Percentiles rank a stretch among this genome's conserved stretches.
Evolutionary conservation across 2,113 vertebrate species (phyloP).

Genomic region (Proterorhinus semilunaris): DNA sequence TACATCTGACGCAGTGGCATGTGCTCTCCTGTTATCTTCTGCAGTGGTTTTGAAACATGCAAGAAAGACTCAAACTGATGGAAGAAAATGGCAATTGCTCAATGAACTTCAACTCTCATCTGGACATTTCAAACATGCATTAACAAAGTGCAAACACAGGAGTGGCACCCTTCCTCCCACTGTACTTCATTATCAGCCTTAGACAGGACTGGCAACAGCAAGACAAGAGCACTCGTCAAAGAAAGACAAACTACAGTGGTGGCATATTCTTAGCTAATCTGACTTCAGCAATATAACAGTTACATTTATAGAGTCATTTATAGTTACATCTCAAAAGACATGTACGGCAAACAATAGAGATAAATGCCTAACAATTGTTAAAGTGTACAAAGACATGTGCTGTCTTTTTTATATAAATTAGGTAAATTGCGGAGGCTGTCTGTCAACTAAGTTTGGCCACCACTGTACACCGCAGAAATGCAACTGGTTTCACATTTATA

Average conservation of each 20-base stretch:
- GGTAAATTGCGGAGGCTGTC: background rate
- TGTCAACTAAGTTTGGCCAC: background rate
- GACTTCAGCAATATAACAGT: background rate
- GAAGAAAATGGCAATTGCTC: no score
- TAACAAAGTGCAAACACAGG: constrained; percentile 62
- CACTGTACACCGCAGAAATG: background rate
- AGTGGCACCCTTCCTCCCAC: constrained; percentile 43
- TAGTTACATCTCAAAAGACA: no score
- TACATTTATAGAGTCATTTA: no score
- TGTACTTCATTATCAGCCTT: constrained; percentile 49
- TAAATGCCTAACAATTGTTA: no score
- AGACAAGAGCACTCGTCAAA: constrained; percentile 79
- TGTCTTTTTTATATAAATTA: no score
- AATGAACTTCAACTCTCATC: constrained; percentile 9
- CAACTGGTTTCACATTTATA: constrained; percentile 73
- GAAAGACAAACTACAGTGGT: constrained; percentile 11
- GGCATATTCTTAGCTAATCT: background rate
- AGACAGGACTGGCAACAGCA: constrained; percentile 77
- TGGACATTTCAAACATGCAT: constrained; percentile 22
- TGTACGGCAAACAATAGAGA: no score
- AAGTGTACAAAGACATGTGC: no score
- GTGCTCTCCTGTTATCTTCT: no score
- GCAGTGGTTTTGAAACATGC: no score
- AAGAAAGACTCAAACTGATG: no score
- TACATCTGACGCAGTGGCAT: no score